phyloP scores from a whole-genome alignment of 53 echinoderm and acorn worm species.

The Antedon mediterranea region DNA sequence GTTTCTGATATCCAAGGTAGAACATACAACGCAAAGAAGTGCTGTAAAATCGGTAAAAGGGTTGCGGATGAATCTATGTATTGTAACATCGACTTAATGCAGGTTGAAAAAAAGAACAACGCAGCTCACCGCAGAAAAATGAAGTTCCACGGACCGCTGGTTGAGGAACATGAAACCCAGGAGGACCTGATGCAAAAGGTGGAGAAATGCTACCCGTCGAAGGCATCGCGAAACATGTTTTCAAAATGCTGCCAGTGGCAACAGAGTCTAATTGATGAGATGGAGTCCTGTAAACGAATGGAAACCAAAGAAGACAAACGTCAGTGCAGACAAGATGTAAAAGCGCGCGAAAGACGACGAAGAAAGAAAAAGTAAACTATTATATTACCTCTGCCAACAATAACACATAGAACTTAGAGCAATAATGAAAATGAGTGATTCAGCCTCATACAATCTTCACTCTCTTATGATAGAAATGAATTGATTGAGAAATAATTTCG shows the following conservation, averaged over 20 bases:
- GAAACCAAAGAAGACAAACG: slow-evolving; percentile 27
- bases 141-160: slow-evolving; percentile 56
- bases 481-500: too few relatives aligned
- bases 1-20: slow-evolving; percentile 4
- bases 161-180: slow-evolving; percentile 30
- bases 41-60: slow-evolving; percentile 74
- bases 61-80: slow-evolving; percentile 61
- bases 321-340: slow-evolving; percentile 27
- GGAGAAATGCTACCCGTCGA: slow-evolving; percentile 71
- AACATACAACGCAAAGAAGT: slow-evolving; percentile 51
- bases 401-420: too few relatives aligned
- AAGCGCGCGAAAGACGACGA: background rate
- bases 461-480: too few relatives aligned
- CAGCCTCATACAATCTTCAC: too few relatives aligned
- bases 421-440: too few relatives aligned
- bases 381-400: too few relatives aligned
- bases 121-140: slow-evolving; percentile 56
- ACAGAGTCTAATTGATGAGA: slow-evolving; percentile 20
- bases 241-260: slow-evolving; percentile 83
- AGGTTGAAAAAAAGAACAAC: slow-evolving; percentile 78
- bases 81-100: slow-evolving; percentile 60
- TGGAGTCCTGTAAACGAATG: slow-evolving; percentile 50
- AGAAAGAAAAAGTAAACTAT: slow-evolving; percentile 12
- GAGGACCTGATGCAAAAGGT: slow-evolving; percentile 56
- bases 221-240: slow-evolving; percentile 70